phyloP scores from a whole-genome alignment of 2,113 vertebrate species.

The Silurus glanis region DNA sequence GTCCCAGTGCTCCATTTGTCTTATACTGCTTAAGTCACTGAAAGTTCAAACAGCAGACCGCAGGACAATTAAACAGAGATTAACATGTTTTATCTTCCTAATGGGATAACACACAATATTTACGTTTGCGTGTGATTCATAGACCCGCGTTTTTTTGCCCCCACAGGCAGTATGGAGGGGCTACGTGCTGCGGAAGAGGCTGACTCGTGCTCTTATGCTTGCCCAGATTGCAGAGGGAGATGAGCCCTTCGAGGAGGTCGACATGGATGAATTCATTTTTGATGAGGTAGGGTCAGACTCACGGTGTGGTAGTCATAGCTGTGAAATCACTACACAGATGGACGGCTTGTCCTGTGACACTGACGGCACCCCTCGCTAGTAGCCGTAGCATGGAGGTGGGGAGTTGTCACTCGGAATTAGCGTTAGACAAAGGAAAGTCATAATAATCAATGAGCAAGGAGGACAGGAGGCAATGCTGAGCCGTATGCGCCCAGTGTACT shows the following conservation, averaged over 20 bases:
- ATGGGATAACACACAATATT: slow-evolving; percentile 90
- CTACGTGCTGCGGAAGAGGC: slow-evolving; percentile 82
- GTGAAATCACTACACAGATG: slow-evolving; percentile 33
- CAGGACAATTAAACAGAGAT: slow-evolving; percentile 84
- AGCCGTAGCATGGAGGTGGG: background rate
- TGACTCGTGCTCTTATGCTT: slow-evolving; percentile 79
- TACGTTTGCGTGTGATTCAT: slow-evolving; percentile 85
- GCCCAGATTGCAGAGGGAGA: slow-evolving; percentile 74
- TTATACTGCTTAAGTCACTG: slow-evolving; percentile 86
- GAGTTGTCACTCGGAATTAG: slow-evolving; percentile 42
- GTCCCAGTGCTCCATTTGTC: slow-evolving; percentile 89
- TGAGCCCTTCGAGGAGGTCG: slow-evolving; percentile 85
- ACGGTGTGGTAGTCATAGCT: slow-evolving; percentile 36
- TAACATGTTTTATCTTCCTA: slow-evolving; percentile 93
- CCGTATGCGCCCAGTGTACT: background rate
- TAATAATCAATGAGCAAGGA: slow-evolving; percentile 27
- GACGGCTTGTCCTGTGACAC: slow-evolving; percentile 4
- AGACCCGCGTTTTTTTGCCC: slow-evolving; percentile 69
- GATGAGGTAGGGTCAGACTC: slow-evolving; percentile 80
- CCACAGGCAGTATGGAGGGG: slow-evolving; percentile 93
- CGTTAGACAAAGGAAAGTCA: background rate
- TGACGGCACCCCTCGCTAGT: slow-evolving; percentile 24
- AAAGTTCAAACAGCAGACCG: slow-evolving; percentile 97
- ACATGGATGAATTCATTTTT: slow-evolving; percentile 82
- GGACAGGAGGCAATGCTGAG: slow-evolving; percentile 6